Conservation (phyloP, 2,113 vertebrate species). For the Axis porcinus region DNA sequence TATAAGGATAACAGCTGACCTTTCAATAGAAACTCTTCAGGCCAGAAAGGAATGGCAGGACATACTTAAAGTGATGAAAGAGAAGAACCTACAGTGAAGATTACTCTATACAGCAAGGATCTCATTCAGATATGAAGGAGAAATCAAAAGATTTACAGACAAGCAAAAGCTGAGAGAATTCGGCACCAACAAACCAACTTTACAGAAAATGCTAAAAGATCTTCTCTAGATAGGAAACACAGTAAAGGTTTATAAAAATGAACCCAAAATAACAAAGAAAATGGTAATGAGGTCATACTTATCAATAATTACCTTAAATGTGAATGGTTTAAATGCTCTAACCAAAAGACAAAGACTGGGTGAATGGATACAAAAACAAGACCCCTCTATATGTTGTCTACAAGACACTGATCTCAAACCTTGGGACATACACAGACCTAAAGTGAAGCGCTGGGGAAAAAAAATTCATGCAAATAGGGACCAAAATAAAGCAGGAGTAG, state of each 20-base stretch:
- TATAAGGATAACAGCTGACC: background rate
- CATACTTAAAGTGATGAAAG: background rate
- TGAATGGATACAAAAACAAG: background rate
- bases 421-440: background rate
- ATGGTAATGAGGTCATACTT: background rate
- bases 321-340: background rate
- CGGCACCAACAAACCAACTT: background rate
- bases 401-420: background rate
- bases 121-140: background rate
- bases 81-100: background rate
- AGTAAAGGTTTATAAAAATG: background rate
- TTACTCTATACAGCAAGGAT: background rate
- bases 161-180: background rate
- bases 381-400: background rate
- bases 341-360: background rate
- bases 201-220: background rate
- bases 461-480: background rate
- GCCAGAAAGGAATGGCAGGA: background rate
- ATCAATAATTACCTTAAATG: background rate
- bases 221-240: background rate
- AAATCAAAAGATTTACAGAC: background rate
- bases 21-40: background rate
- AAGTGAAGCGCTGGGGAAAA: background rate
- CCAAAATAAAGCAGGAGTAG: background rate
- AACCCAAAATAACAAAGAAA: background rate